phyloP scores from a whole-genome alignment of 2,888 invertebrate species.

The Gasteruption jaculator region DNA sequence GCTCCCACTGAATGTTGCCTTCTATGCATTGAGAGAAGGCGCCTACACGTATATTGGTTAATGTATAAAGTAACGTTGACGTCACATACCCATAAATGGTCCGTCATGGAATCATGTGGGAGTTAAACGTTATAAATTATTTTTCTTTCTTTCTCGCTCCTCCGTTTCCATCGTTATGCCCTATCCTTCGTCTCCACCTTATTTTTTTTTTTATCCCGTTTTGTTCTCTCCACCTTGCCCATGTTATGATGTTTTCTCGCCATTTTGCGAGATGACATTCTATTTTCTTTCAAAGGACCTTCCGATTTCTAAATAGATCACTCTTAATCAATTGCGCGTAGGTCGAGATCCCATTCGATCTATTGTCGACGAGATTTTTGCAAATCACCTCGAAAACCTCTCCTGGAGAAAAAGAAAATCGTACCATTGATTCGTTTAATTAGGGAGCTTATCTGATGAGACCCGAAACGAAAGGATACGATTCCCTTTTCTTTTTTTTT shows the following conservation, averaged over 20 bases:
- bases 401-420: too few species aligned
- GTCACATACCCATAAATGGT: conserved; percentile 48
- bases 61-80: conserved; percentile 47
- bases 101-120: conserved; percentile 41
- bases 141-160: conserved; percentile 33
- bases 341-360: conserved; percentile 4
- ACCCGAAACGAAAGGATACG: too few species aligned
- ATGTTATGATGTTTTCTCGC: too few species aligned
- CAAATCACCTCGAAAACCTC: conserved; percentile 8
- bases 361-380: conserved; percentile 5
- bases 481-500: too few species aligned
- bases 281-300: conserved; percentile 20
- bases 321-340: conserved; percentile 10
- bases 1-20: conserved; percentile 46
- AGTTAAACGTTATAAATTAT: conserved; percentile 45
- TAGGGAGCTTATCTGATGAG: too few species aligned
- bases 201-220: background rate
- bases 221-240: background rate
- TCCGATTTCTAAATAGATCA: conserved; percentile 19
- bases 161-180: conserved; percentile 12
- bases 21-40: conserved; percentile 40
- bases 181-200: background rate
- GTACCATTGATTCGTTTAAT: too few species aligned
- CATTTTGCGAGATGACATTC: conserved; percentile 23
- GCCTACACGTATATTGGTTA: conserved; percentile 44